Evolutionary conservation across 2,797 vertebrate genomes (phyloP), one percentile per base, ranked within the genome.

Genomic region (Microctenopoma steveboyesi): DNA sequence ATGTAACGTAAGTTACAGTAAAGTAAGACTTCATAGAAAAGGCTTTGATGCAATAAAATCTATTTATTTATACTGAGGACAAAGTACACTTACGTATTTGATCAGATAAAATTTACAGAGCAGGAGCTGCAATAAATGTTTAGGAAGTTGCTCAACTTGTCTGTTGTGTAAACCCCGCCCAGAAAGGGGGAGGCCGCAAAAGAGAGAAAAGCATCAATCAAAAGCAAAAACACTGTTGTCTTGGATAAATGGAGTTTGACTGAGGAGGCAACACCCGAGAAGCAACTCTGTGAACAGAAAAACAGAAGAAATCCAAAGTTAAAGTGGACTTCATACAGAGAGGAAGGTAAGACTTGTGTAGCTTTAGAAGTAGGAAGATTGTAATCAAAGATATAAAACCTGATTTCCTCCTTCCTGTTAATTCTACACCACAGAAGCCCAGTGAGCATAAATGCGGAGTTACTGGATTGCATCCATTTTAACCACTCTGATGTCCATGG

Each of bases 371-470:
- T 4, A 14, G 5, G 16, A 49, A 4, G 11, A 45, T 10, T 35
- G 7, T 47, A 33, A 7, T 25, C 39, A 0, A 53, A 22, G 11
- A 2, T 0, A 5, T 11, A 2, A 57, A 61, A 33, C 22, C 7
- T 48, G 35, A 39, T 22, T 14, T 15, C 30, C 18, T 3, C 52
- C 8, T 18, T 18, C 18, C 18, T 18, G 18, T 47, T 55, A 18
- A 57, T 27, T 18, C 59, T 40, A 10, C 3, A 9, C 16, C 10
- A 7, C 62, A 75, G 72, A 5, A 27, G n/a, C 22, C 22, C 22
- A 35, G 49, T 48, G n/a, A 25, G 69, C 69, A 60, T 15, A 65
- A 18, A 86, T 86, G 85, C 10, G 4, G 16, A 0, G 0, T 9
- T 7, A 4, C 0, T 39, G 18, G 71, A 27, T 74, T 12, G 0